Evolutionary conservation across 1,140 invertebrate species (phyloP).

Genomic region (Drosophila jambulina): DNA sequence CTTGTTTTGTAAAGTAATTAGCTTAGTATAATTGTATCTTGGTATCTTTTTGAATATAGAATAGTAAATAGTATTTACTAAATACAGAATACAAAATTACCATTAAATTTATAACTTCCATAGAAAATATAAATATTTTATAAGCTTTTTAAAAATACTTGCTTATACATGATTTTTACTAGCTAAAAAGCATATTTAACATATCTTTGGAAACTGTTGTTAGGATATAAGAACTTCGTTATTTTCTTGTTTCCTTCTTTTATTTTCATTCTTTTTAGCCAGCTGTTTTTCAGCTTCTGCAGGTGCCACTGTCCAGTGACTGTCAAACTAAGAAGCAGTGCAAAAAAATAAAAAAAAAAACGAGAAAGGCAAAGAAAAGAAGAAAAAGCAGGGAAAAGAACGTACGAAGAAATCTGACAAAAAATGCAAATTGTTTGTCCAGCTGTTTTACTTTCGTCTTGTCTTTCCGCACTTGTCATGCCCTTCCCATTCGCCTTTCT

Average conservation of each 20-base stretch:
- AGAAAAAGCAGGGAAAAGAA: constrained; percentile 1
- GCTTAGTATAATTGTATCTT: no score
- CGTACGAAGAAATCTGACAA: constrained; percentile 30
- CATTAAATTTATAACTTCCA: no score
- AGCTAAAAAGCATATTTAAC: neutral
- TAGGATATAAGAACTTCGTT: neutral
- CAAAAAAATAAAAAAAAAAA: neutral
- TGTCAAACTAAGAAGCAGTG: constrained; percentile 36
- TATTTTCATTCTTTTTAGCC: neutral
- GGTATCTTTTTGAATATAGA: neutral
- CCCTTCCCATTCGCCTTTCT: neutral
- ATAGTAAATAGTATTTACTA: no score
- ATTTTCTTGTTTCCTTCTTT: neutral
- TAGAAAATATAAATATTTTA: neutral
- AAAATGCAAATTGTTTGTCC: constrained; percentile 55
- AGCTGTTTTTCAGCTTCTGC: constrained; percentile 9
- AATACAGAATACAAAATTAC: no score
- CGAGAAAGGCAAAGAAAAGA: neutral
- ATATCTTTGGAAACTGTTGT: no score
- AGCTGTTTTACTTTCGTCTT: constrained; percentile 59
- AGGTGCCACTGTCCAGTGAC: constrained; percentile 23
- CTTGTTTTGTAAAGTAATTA: no score
- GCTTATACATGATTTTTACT: neutral
- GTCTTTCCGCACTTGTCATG: constrained; percentile 42
- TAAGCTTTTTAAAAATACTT: neutral